Conservation (phyloP, 2,888 invertebrate genomes). For the Scaptomyza parva region DNA sequence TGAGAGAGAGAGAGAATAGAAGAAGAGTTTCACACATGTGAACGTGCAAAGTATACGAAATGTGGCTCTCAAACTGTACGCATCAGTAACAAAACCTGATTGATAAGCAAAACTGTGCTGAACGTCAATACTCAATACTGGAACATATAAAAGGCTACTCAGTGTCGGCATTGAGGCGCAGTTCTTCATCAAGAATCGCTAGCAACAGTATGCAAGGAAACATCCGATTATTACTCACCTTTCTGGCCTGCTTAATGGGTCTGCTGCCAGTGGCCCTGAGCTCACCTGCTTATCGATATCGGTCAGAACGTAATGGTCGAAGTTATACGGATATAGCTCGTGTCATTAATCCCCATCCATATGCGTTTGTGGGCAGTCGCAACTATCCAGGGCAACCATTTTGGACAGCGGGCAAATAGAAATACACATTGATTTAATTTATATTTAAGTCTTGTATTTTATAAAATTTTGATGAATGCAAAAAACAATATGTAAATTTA, state of each 20-base stretch:
- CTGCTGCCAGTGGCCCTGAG: slow-evolving; percentile 24
- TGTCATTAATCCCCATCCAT: slow-evolving; percentile 87
- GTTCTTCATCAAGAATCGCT: slow-evolving; percentile 43
- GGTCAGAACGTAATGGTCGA: slow-evolving; percentile 81
- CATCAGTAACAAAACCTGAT: slow-evolving; percentile 60
- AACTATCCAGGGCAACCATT: slow-evolving; percentile 87
- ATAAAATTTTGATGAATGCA: too few species aligned
- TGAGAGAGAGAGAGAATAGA: slow-evolving; percentile 21
- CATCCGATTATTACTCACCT: slow-evolving; percentile 15
- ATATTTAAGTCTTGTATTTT: neutral
- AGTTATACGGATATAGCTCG: slow-evolving; percentile 90
- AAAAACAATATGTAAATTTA: neutral
- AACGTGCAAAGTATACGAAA: slow-evolving; percentile 61
- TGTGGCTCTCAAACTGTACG: slow-evolving; percentile 19
- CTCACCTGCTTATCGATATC: slow-evolving; percentile 36
- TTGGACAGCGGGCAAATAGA: slow-evolving; percentile 83
- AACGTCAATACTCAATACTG: slow-evolving; percentile 39
- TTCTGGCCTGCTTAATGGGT: slow-evolving; percentile 33
- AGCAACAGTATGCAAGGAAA: slow-evolving; percentile 51
- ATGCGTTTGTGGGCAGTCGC: slow-evolving; percentile 85
- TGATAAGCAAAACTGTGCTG: slow-evolving; percentile 48
- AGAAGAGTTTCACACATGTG: slow-evolving; percentile 54
- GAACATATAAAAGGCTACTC: slow-evolving; percentile 59
- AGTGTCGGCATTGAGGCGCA: slow-evolving; percentile 35
- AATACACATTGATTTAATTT: neutral